phyloP scores from a whole-genome alignment of 1,140 invertebrate genomes.

The Pogonus chalceus region DNA sequence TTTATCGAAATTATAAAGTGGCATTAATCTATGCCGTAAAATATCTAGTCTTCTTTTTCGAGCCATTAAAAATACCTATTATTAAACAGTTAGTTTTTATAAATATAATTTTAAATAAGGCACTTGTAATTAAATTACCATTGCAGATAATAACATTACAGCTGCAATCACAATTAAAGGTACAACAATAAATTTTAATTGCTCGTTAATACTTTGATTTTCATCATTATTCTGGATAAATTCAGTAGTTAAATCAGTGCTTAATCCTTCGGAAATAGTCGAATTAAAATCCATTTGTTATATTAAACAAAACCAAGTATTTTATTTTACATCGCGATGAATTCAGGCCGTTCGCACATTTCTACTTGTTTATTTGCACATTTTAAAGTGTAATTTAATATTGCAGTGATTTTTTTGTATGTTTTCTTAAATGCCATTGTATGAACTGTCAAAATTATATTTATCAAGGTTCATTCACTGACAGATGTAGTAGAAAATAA shows the following conservation, averaged over 20 bases:
- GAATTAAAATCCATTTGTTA: background rate
- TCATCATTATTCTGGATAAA: background rate
- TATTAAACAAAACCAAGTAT: background rate
- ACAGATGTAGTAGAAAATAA: background rate
- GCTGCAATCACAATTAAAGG: constrained; percentile 38
- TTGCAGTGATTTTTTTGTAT: background rate
- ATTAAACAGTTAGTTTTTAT: constrained; percentile 1
- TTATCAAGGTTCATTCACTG: background rate
- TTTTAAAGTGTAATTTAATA: background rate
- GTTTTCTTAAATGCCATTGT: background rate
- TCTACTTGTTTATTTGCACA: constrained; percentile 2
- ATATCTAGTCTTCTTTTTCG: constrained; percentile 44
- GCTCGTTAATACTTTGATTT: constrained; percentile 18
- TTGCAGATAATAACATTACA: constrained; percentile 37
- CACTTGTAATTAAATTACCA: constrained; percentile 28
- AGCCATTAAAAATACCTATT: constrained; percentile 39
- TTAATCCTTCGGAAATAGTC: background rate
- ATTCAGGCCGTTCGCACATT: too few relatives aligned
- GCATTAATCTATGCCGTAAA: constrained; percentile 51
- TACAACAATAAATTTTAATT: constrained; percentile 40
- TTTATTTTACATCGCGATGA: background rate
- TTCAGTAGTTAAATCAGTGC: background rate
- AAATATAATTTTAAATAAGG: too few relatives aligned
- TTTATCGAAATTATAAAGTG: constrained; percentile 56
- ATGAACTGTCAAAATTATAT: background rate